Evolutionary conservation across 2,888 invertebrate species (phyloP), one percentile per base, ranked within the genome.

Genomic region (Brachypalpus laphriformis): DNA sequence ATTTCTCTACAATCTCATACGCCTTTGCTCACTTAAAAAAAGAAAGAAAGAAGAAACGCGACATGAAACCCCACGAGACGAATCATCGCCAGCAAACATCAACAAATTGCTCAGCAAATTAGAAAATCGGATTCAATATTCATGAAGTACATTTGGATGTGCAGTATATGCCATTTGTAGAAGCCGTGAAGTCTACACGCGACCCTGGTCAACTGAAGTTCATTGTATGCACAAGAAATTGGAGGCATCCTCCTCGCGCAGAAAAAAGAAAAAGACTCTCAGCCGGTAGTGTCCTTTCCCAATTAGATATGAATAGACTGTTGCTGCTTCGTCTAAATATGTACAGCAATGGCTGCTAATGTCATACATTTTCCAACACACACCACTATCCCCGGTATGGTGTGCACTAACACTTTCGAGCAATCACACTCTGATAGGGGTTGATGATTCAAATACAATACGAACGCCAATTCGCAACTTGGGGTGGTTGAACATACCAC

Each of bases 151-250:
- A 66, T 81, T 85, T 56, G 85, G 51, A 80, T 85, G 85, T 85
- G 85, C 85, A 85, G 81, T 85, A 57, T 61, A 81, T 81, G 85
- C 85, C 81, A 76, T 81, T 85, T 85, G 71, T 85, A 65, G 47
- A 71, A 66, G 70, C 81, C 85, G 66, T 85, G n/a, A 76, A 61
- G 81, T 81, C 85, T 81, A 40, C 85, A 85, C 81, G 75, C 85
- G 85, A 85, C 85, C 85, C 85, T 81, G 85, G 85, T 85, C 85
- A 85, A 81, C 81, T 85, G 85, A 85, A 81, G 85, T 85, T 85
- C 75, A 81, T 85, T 85, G 85, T 85, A 81, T 85, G 85, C 85
- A 85, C 81, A 81, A 85, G 81, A 81, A 85, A 85, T 85, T 81
- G 85, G 81, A 75, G 57, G 59, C 71, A 25, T 78, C 31, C 47